These are phyloP conservation scores for Enteromius fasciolatus DNA, from an alignment of 2,797 vertebrate genomes.

Conservation along the genomic window DNA sequence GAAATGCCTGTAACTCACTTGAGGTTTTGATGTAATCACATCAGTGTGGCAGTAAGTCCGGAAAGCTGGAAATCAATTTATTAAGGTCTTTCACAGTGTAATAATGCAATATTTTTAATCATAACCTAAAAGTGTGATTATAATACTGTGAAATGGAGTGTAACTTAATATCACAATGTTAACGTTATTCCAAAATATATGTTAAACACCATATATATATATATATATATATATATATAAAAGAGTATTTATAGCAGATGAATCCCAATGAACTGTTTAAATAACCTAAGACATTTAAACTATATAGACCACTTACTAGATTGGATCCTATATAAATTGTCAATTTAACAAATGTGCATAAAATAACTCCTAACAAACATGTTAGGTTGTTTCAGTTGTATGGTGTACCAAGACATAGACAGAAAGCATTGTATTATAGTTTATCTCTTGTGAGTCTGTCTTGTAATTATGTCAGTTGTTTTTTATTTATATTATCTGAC, in stretches of 20 bases:
- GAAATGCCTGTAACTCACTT: neutral
- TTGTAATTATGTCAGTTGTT: neutral
- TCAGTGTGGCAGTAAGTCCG: neutral
- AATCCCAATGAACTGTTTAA: neutral
- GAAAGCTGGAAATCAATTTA: neutral
- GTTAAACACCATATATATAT: neutral
- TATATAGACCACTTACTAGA: neutral
- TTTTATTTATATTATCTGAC: slow-evolving; percentile 9
- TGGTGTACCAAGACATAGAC: neutral
- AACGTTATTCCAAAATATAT: neutral
- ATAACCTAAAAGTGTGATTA: neutral
- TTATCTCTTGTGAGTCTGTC: neutral
- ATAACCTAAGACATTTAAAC: neutral
- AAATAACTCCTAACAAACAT: neutral
- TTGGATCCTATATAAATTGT: neutral
- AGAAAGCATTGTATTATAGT: neutral
- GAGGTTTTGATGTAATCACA: slow-evolving; percentile 19
- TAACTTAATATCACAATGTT: neutral
- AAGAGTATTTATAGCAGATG: neutral
- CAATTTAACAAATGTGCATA: neutral
- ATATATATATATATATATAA: too few relatives aligned
- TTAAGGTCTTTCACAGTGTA: neutral
- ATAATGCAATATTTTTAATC: neutral
- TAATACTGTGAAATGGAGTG: neutral
- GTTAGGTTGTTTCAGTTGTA: neutral